Base-by-base conservation (phyloP, 2,797 vertebrate genomes). In the Sebastes flavidus region DNA sequence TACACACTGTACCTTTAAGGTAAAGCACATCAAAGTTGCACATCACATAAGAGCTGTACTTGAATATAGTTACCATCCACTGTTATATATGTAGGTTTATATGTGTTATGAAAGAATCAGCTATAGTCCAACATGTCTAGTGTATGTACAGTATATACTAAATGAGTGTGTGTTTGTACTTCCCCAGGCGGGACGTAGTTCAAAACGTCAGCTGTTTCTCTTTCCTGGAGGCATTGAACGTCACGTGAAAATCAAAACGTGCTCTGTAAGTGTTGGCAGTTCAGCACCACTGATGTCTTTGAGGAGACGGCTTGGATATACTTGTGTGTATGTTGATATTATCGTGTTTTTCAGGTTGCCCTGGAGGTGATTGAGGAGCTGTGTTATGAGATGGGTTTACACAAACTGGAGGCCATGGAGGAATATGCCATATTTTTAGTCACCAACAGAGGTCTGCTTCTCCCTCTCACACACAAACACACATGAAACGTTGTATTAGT, bases 211-310 rank as follows among this genome's bases (percentile, higher is more conserved):
- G 91, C 96, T 99, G 72, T 97, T 99, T 80, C 96, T 99, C 70
- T 96, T 99, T 82, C 97, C 98, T 0, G 98, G 99, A 2, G 97
- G 97, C 85, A 96, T 98, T 0, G 98, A 99, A 84, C 96, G 96
- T 42, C 98, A 99, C 58, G 96, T 97, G 70, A 99, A 99, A 94
- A 98, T 99, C 92, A 99, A 97, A 95, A 99, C 98, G 0, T 99
- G 98, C 89, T 97, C 98, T 0, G 99, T 99, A 84, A 94, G 96
- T 94, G 32, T 68, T 67, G 68, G 20, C 38, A 32, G 14, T 32
- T 68, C 42, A 24, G 11, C 7, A 2, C 27, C 32, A 6, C 30
- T 20, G 34, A 5, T 34, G 58, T 77, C 46, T 20, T 2, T 30
- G 18, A 27, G 24, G 27, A 55, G 34, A 49, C 8, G 1, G 25